These are phyloP conservation scores for Tetrapedia diversipes DNA, from an alignment of 2,888 invertebrate species.

Conservation along the genomic window DNA sequence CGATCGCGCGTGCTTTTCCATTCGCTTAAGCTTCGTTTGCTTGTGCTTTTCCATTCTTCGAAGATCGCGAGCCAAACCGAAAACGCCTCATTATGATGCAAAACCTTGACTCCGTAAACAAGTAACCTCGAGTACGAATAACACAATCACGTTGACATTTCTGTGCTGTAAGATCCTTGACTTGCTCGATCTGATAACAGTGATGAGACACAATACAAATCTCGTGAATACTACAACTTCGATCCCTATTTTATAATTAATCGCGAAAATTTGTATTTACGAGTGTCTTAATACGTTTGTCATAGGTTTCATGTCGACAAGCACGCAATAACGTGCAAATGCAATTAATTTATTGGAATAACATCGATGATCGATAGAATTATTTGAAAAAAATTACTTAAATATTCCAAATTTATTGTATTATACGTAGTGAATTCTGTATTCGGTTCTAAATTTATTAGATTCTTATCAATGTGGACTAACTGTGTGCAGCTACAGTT, in stretches of 20 bases:
- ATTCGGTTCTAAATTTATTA: no score
- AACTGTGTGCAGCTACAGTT: no score
- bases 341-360: no score
- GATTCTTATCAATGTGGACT: no score
- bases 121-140: not conserved
- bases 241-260: not conserved
- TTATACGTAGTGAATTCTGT: no score
- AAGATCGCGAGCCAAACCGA: not conserved
- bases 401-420: no score
- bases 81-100: not conserved
- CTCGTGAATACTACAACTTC: not conserved
- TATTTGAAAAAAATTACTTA: no score
- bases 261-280: not conserved
- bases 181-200: slow-evolving; percentile 9
- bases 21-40: slow-evolving; percentile 17
- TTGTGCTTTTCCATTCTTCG: slow-evolving; percentile 25
- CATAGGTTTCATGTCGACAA: no score
- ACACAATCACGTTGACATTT: not conserved
- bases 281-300: not conserved
- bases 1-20: slow-evolving; percentile 35
- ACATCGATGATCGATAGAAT: no score
- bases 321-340: no score
- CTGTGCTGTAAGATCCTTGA: not conserved
- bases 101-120: not conserved
- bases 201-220: not conserved